Conservation (phyloP, 2,113 vertebrate genomes). For the Tauraco erythrolophus region DNA sequence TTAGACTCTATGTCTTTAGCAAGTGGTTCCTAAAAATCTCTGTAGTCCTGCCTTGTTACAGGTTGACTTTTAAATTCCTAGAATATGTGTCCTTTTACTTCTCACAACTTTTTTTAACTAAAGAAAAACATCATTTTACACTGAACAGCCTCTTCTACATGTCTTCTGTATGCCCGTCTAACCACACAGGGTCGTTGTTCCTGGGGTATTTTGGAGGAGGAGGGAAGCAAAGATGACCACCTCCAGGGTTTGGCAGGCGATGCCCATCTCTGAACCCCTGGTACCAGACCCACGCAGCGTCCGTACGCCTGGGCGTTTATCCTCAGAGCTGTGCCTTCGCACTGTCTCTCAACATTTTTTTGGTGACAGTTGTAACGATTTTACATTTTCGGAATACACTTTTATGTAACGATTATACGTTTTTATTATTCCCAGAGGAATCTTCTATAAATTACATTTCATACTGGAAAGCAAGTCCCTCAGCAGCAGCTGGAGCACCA, state of each 20-base stretch:
- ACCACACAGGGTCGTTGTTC: background rate
- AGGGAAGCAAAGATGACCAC: background rate
- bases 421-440: background rate
- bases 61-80: background rate
- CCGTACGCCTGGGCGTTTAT: background rate
- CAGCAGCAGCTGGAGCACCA: background rate
- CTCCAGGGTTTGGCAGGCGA: background rate
- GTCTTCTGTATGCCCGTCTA: background rate
- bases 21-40: background rate
- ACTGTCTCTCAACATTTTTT: background rate
- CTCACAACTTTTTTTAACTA: background rate
- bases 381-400: background rate
- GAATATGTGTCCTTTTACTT: background rate
- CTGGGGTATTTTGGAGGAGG: background rate
- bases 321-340: background rate
- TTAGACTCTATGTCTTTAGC: background rate
- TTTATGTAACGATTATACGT: background rate
- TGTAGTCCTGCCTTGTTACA: background rate
- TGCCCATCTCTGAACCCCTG: background rate
- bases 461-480: background rate
- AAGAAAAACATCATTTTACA: background rate
- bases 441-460: background rate
- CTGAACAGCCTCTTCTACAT: background rate
- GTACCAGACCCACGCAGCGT: background rate
- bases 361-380: background rate